A percentile compares a stretch with the other conserved stretches of the same genome.
Evolutionary conservation across 2,888 invertebrate genomes (phyloP).

Genomic region (Drosophila cracens): DNA sequence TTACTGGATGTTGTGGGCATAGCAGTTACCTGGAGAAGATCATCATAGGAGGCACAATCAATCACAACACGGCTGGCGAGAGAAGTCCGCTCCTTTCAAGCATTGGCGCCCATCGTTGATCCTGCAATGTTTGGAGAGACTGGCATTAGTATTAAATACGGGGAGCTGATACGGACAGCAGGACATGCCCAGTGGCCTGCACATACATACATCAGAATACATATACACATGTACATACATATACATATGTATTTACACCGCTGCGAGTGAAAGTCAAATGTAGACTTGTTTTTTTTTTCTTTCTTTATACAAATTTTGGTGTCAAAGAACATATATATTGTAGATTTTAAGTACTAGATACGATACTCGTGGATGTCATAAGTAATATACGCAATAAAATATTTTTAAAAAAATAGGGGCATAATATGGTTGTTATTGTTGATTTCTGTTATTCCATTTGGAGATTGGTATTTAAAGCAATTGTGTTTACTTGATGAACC

Average conservation of each 20-base stretch:
- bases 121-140: slow-evolving; percentile 45
- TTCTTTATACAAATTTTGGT: background rate
- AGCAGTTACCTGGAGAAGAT: slow-evolving; percentile 71
- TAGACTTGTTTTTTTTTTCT: background rate
- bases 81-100: background rate
- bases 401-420: background rate
- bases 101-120: background rate
- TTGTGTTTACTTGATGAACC: slow-evolving; percentile 5
- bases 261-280: slow-evolving; percentile 14
- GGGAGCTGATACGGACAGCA: background rate
- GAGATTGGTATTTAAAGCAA: slow-evolving; percentile 1
- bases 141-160: slow-evolving; percentile 28
- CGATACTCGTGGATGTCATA: background rate
- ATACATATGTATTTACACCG: slow-evolving; percentile 8
- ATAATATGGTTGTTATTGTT: slow-evolving; percentile 1
- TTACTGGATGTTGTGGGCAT: slow-evolving; percentile 68
- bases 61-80: background rate
- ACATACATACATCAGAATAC: slow-evolving; percentile 5
- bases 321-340: slow-evolving; percentile 1
- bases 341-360: slow-evolving; percentile 4
- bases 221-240: background rate
- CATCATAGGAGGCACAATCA: slow-evolving; percentile 20
- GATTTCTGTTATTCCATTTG: slow-evolving; percentile 3
- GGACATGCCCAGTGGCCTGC: slow-evolving; percentile 6
- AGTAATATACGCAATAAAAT: background rate